Base-by-base conservation (phyloP, 2,888 invertebrate species). In the Erebia palarica region DNA sequence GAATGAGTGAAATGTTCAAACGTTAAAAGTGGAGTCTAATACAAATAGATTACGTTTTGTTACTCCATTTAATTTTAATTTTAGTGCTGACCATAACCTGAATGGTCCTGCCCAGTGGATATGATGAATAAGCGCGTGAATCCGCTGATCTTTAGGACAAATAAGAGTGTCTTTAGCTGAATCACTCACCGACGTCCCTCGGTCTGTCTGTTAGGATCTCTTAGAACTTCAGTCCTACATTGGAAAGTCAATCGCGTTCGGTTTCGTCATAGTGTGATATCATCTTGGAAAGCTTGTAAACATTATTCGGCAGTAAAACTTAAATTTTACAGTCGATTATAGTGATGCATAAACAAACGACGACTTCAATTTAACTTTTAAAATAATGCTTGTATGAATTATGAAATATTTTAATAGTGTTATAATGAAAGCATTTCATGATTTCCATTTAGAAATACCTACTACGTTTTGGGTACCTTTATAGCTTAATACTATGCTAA, bases 221-320 rank as follows among this genome's bases (percentile, higher is more conserved):
- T 49, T 21, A 51, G 44, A 36, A 65, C 63, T 64, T 36, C 57
- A 70, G 21, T 18, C 21, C 53, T 53, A 49, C 47, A 51, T 68
- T 59, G 53, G 58, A 70, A 70, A 68, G 65, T 60, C 58, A 70
- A 64, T 66, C 49, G 65, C 11, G 10, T 21, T 65, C 11, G 47
- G 51, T 72, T 70, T 64, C 65, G 70, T 70, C 70, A 70, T 69
- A 55, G 57, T 63, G 61, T 72, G 68, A 74, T 69, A 73, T 70
- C 70, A 73, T 74, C 58, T 44, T 67, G 49, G 49, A 64, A 72
- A 64, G 58, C 67, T 66, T 67, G 70, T 71, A 58, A 61, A 70
- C 66, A 67, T 44, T 60, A 49, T 51, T 58, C 13, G n/a, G 44
- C 27, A 51, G 61, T 61, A 61, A 65, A 69, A 49, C 5, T 49